Evolutionary conservation across 2,888 invertebrate species (phyloP).

Genomic region (Cosmia trapezina): DNA sequence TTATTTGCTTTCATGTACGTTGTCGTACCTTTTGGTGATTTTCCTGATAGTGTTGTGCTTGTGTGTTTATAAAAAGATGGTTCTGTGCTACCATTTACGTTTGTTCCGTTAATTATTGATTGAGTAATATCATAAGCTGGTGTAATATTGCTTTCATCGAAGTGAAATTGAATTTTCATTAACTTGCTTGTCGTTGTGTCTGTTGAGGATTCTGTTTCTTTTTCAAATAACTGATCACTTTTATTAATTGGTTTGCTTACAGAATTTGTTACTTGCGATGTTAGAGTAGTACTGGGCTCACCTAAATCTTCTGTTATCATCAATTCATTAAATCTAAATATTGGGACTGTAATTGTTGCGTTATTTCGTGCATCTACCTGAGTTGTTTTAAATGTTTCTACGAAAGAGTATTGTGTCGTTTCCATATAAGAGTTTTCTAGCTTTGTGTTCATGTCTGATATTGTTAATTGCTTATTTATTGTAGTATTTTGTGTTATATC

Average conservation of each 20-base stretch:
- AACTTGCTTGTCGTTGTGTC: neutral
- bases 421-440: neutral
- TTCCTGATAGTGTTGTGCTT: neutral
- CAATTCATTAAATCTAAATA: neutral
- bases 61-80: neutral
- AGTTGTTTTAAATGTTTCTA: slow-evolving; percentile 2
- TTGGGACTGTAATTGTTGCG: neutral
- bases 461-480: neutral
- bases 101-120: neutral
- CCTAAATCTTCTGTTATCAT: neutral
- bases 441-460: neutral
- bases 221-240: neutral
- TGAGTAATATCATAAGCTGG: neutral
- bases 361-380: neutral
- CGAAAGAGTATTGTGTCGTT: neutral
- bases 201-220: neutral
- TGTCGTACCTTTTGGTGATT: neutral
- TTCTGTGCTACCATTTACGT: neutral
- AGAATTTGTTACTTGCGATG: neutral
- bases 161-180: neutral
- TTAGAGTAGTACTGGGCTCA: neutral
- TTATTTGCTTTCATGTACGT: neutral
- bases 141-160: neutral
- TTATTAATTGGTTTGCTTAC: neutral
- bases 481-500: neutral